Evolutionary conservation across 2,797 vertebrate species (phyloP), one percentile per base, ranked within the genome.

Genomic region (Thunnus albacares): DNA sequence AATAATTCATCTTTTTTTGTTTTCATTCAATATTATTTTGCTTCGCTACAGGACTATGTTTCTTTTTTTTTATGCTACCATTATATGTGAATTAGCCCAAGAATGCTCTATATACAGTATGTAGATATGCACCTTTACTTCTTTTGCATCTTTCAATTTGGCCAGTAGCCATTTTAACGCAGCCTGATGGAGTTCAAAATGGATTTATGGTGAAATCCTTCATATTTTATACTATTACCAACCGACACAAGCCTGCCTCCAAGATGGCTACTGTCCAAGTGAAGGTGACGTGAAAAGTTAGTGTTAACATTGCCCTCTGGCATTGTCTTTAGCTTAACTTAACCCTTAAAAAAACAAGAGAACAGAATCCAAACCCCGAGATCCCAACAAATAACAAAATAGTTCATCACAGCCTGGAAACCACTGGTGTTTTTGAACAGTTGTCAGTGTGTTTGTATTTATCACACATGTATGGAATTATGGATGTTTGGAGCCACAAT

Each of bases 11-110:
- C 90, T 93, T 56, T 28, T 60, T 89, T 73, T 0, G 90, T 94
- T 95, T 93, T 95, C 91, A 93, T 95, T 94, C 92, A 71, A 92
- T 94, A 94, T 95, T 91, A 68, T 91, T 94, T 95, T 92, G 92
- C 95, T 93, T 95, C 88, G 95, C 96, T 96, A 93, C 94, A 92
- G 95, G 93, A 94, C 92, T 95, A 91, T 92, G 88, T 95, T 93
- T 90, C 77, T 77, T 92, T 89, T 80, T 93, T 91, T 92, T 92
- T 94, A 78, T 28, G 93, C 85, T 89, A 88, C 83, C 84, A 86
- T 92, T 96, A 95, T 96, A 95, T 97, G 97, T 97, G 96, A 96
- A 96, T 97, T 97, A 96, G 96, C 96, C 95, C 95, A 95, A 96
- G 94, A 96, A 97, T 95, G 96, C 96, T 96, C 96, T 96, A 95